A percentile compares a stretch with the other conserved stretches of the same genome.
These are phyloP conservation scores for Cynaeus angustus DNA, from an alignment of 2,888 invertebrate species.

Conservation along the genomic window DNA sequence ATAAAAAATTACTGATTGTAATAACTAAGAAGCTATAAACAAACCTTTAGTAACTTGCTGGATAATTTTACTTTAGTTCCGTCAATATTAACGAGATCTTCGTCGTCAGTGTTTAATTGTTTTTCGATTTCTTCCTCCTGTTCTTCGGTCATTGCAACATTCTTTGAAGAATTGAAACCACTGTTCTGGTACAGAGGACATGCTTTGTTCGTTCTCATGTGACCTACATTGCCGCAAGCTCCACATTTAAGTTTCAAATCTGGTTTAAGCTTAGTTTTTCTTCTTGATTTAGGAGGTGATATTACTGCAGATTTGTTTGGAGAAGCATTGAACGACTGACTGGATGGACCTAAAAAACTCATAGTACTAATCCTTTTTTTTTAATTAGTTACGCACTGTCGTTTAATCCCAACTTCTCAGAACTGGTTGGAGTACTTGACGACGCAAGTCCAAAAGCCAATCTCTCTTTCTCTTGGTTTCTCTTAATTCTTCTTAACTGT, in stretches of 20 bases:
- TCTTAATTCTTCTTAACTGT: slow-evolving; percentile 93
- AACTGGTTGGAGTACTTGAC: slow-evolving; percentile 5
- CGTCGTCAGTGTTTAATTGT: slow-evolving; percentile 85
- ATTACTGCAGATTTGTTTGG: slow-evolving; percentile 69
- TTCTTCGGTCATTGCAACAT: slow-evolving; percentile 85
- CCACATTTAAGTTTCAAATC: slow-evolving; percentile 96
- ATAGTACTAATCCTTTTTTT: no score
- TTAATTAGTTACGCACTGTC: slow-evolving; percentile 36
- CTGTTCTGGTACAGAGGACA: slow-evolving; percentile 93
- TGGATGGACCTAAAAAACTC: slow-evolving; percentile 55
- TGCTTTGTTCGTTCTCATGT: slow-evolving; percentile 95
- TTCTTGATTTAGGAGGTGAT: slow-evolving; percentile 79
- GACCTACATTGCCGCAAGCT: slow-evolving; percentile 92
- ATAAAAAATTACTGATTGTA: slow-evolving; percentile 2
- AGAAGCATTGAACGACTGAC: slow-evolving; percentile 65
- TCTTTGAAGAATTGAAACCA: slow-evolving; percentile 73
- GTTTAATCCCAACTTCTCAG: slow-evolving; percentile 34
- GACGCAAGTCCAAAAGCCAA: slow-evolving; percentile 73
- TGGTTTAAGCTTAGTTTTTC: slow-evolving; percentile 90
- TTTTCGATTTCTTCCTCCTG: slow-evolving; percentile 88
- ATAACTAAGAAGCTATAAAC: background rate
- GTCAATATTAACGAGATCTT: slow-evolving; percentile 93
- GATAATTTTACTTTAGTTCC: slow-evolving; percentile 95
- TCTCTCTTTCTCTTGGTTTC: slow-evolving; percentile 91
- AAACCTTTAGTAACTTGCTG: slow-evolving; percentile 84